phyloP scores from a whole-genome alignment of 1,140 invertebrate genomes.

The Micrasema minimum region DNA sequence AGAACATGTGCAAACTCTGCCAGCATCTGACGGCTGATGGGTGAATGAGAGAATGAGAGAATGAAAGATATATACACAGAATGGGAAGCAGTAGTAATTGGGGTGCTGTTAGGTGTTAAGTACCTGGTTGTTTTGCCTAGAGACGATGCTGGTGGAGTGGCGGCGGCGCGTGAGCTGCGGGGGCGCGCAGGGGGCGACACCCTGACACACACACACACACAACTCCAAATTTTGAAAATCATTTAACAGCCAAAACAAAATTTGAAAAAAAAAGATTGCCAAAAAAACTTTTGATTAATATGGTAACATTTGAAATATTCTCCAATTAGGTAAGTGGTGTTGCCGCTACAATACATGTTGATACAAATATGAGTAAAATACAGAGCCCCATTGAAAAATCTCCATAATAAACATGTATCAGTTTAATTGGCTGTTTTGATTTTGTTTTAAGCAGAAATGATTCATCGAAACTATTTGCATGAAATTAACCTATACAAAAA shows the following conservation, averaged over 20 bases:
- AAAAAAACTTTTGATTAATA: neutral
- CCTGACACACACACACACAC: slow-evolving; percentile 51
- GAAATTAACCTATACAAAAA: no score
- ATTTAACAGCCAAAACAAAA: slow-evolving; percentile 38
- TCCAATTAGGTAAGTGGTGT: neutral
- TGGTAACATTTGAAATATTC: neutral
- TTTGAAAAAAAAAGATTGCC: slow-evolving; percentile 13
- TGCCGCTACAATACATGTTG: no score
- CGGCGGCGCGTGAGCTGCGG: slow-evolving; percentile 75
- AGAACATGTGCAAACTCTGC: no score
- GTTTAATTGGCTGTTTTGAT: no score
- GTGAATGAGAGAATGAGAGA: neutral
- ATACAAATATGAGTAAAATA: no score
- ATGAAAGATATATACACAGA: slow-evolving; percentile 14
- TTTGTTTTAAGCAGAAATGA: no score
- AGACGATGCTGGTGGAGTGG: slow-evolving; percentile 75
- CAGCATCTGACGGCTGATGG: neutral
- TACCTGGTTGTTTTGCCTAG: slow-evolving; percentile 72
- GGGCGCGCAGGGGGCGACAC: slow-evolving; percentile 57
- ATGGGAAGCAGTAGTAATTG: slow-evolving; percentile 4
- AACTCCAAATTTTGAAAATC: slow-evolving; percentile 50
- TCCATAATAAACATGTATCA: no score
- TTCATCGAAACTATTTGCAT: no score
- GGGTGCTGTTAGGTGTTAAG: slow-evolving; percentile 45
- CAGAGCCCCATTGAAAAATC: no score